Evolutionary conservation across 1,140 invertebrate genomes (phyloP), one percentile per base, ranked within the genome.

Genomic region (Gonatopus flavifemur): DNA sequence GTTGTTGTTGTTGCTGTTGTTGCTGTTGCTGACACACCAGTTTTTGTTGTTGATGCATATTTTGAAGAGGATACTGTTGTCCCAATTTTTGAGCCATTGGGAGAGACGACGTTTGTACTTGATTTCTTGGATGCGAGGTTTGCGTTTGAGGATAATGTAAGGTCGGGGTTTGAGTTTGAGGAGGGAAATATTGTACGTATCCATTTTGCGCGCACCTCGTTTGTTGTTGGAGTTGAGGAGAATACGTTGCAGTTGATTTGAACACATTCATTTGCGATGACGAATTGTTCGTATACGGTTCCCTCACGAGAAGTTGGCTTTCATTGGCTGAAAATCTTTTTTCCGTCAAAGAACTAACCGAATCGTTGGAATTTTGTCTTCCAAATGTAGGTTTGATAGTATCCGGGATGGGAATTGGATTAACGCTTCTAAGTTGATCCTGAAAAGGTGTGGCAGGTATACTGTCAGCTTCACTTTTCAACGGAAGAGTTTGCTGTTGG

Each of bases 381-480:
- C 41, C 44, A n/a, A 72, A 72, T 1, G 42, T 35, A 0, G 64
- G 52, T 31, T 63, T 66, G 8, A 52, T 36, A 1, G 49, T 45
- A 2, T 70, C 70, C 3, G 55, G 8, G 19, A 53, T 57, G 0
- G 56, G 22, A 32, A 69, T 25, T 3, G 67, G 69, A 55, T 76
- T 75, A 1, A 78, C 64, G 48, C 75, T 76, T 30, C 74, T 62
- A 24, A 77, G 35, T 24, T 76, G 70, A 50, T 77, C 75, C 24
- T 78, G 76, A 40, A 68, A 77, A 1, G 73, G 72, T 8, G 75
- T 78, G 3, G 75, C 66, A 0, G 75, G 74, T 2, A 71, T 46
- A 21, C 69, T 77, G 21, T 77, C 69, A 7, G 73, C 75, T 45
- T 78, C 76, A 30, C 67, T 73, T 33, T 78, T 78, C 21, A 78